These are phyloP conservation scores for Alces alces DNA, from an alignment of 2,113 vertebrate genomes.

Conservation along the genomic window DNA sequence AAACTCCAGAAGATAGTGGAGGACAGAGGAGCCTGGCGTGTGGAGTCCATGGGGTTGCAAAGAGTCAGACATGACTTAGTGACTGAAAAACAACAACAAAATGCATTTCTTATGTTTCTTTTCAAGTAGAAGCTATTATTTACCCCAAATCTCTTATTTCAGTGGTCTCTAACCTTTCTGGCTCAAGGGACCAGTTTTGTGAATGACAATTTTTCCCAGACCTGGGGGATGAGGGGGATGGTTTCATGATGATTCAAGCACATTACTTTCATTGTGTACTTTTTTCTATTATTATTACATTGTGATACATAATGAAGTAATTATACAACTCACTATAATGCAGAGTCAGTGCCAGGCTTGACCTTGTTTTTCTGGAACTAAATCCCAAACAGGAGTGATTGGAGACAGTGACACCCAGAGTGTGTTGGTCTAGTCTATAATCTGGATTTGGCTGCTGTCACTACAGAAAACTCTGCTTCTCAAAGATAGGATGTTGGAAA, in stretches of 20 bases:
- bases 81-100: background rate
- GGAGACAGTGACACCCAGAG: background rate
- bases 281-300: background rate
- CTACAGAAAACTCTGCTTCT: background rate
- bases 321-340: background rate
- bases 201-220: background rate
- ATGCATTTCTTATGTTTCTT: background rate
- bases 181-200: background rate
- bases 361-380: background rate
- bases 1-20: background rate
- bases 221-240: background rate
- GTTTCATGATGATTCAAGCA: background rate
- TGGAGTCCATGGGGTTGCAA: background rate
- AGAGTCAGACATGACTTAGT: background rate
- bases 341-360: background rate
- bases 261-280: background rate
- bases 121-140: background rate
- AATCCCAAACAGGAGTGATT: background rate
- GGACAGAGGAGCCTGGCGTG: background rate
- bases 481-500: background rate
- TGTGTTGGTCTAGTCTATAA: background rate
- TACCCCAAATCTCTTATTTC: background rate
- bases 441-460: background rate
- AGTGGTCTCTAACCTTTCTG: background rate
- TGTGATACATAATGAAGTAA: background rate